Evolutionary conservation across 2,888 invertebrate species (phyloP).

Genomic region (Synanthedon andrenaeformis): DNA sequence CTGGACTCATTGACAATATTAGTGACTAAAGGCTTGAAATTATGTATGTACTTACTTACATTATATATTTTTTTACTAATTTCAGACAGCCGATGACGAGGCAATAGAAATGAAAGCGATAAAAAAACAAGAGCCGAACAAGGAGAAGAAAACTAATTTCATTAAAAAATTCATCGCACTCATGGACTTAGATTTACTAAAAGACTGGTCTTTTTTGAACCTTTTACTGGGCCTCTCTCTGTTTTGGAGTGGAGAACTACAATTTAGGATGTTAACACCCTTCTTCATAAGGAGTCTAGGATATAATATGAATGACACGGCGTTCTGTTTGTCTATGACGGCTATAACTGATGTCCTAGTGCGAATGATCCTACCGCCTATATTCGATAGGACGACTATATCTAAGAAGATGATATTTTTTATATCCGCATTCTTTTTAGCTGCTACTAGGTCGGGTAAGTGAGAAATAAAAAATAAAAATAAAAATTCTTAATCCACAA

Average conservation of each 20-base stretch:
- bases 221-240: slow-evolving; percentile 78
- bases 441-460: slow-evolving; percentile 79
- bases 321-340: slow-evolving; percentile 80
- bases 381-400: slow-evolving; percentile 77
- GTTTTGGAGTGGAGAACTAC: slow-evolving; percentile 81
- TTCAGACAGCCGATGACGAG: slow-evolving; percentile 59
- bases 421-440: slow-evolving; percentile 77
- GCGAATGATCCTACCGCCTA: slow-evolving; percentile 77
- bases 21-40: neutral
- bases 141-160: slow-evolving; percentile 46
- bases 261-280: slow-evolving; percentile 80
- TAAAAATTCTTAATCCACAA: neutral
- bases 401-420: slow-evolving; percentile 80
- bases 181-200: slow-evolving; percentile 78
- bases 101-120: slow-evolving; percentile 60
- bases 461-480: no score
- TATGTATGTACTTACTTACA: neutral
- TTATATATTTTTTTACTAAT: slow-evolving; percentile 7
- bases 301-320: slow-evolving; percentile 75
- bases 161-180: slow-evolving; percentile 71
- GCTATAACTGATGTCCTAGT: slow-evolving; percentile 82
- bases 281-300: slow-evolving; percentile 75
- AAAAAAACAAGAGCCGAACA: slow-evolving; percentile 40
- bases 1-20: no score
- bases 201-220: slow-evolving; percentile 79